Base-by-base conservation (phyloP, 2,888 invertebrate genomes). In the Schizaphis graminum region DNA sequence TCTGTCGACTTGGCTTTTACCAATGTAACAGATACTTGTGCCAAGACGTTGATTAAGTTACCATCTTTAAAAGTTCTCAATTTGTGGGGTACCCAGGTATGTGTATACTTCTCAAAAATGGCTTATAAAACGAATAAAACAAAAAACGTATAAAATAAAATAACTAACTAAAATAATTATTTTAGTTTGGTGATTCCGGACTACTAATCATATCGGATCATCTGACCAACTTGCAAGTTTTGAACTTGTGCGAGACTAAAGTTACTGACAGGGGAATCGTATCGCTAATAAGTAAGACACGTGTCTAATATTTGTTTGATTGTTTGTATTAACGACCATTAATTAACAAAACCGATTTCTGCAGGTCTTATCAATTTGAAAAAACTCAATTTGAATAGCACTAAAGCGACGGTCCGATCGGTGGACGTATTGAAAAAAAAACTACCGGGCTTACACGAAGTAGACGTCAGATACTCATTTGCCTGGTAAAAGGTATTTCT, bases 171-270 rank as follows among this genome's bases (percentile, higher is more conserved):
- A 21, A 53, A 53, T 53, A 53, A 21, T 53, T 96, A 89, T 92
- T 92, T 94, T 97, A 98, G 96, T 98, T 98, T 96, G 98, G 98
- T 56, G 98, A 98, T 95, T 96, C 97, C 91, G 98, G 98, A 41
- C 96, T 98, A 87, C 97, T 97, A 96, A 96, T 98, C 95, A 97
- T 98, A 95, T 97, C 97, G 26, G 98, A 98, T 95, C 98, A 98
- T 95, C 96, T 98, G 94, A 97, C 97, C 94, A 97, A 97, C 95
- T 96, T 98, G 94, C 98, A 98, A 96, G 98, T 98, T 56, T 96
- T 98, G 90, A 98, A 98, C 95, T 96, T 98, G 87, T 98, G 98
- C 96, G 98, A 98, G 96, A 98, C 98, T 13, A 98, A 97, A 0
- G 97, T 98, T 86, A 97, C 98, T 1, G 98, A 98, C 95, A 97